Percentiles rank a stretch among this genome's conserved stretches.
Conservation (phyloP, 2,888 invertebrate genomes). For the Agrotis puta region DNA sequence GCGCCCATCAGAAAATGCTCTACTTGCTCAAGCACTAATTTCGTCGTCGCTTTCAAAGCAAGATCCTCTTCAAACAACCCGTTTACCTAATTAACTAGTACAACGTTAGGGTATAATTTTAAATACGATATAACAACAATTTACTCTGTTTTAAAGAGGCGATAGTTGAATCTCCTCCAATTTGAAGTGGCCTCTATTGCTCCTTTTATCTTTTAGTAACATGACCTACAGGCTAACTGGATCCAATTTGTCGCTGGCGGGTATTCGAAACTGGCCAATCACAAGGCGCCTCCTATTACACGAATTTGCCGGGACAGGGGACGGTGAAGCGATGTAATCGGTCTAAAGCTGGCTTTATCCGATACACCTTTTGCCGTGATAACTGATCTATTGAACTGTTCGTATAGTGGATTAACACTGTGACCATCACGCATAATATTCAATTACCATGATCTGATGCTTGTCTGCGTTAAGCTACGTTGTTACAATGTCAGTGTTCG, state of each 20-base stretch:
- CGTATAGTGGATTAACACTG: constrained; percentile 58
- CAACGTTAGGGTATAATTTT: constrained; percentile 25
- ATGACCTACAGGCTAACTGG: constrained; percentile 81
- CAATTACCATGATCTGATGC: constrained; percentile 46
- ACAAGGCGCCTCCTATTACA: constrained; percentile 81
- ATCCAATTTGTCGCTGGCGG: constrained; percentile 87
- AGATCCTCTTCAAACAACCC: constrained; percentile 47
- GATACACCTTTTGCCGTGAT: constrained; percentile 82
- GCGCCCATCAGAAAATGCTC: constrained; percentile 47
- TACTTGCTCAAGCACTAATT: constrained; percentile 47
- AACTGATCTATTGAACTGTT: constrained; percentile 75
- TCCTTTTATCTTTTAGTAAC: constrained; percentile 75
- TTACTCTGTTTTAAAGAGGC: constrained; percentile 30
- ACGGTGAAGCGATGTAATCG: constrained; percentile 81
- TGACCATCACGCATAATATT: constrained; percentile 56
- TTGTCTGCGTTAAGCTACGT: constrained; percentile 8
- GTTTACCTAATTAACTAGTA: constrained; percentile 49
- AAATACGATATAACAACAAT: constrained; percentile 41
- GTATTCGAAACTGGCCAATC: constrained; percentile 86
- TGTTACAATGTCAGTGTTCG: constrained; percentile 19
- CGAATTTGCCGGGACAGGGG: constrained; percentile 76
- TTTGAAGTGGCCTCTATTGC: constrained; percentile 58
- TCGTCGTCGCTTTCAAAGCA: constrained; percentile 37
- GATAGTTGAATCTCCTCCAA: constrained; percentile 60
- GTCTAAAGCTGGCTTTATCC: constrained; percentile 81